Evolutionary conservation across 1,140 invertebrate species (phyloP), one percentile per base, ranked within the genome.

Genomic region (Frieseomelitta varia): DNA sequence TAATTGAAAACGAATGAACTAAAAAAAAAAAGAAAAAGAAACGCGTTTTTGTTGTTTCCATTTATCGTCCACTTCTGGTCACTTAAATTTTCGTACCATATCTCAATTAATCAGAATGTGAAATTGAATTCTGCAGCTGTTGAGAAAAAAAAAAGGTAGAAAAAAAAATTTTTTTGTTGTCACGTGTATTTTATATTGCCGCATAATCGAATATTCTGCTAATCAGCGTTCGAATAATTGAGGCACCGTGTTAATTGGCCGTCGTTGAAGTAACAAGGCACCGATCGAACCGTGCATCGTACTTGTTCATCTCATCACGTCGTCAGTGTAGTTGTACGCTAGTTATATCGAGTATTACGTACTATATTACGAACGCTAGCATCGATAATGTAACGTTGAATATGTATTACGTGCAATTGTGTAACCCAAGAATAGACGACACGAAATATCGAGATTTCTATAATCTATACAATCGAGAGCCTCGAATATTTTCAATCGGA

Each of bases 271-370:
- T 19, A 4, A 51, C n/a, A 56, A 10, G 30, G 30, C 65, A 27
- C 67, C 24, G 12, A 79, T 27, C 11, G 34, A 39, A 61, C 24
- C 53, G 53, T 72, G 34, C 72, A 80, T 15, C 39, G 19, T 81
- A 72, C 34, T 81, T 73, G 53, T 61, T 30, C 47, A 71, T 51
- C 17, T 55, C 15, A 47, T 19, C 53, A 47, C 79, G 61, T 65
- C 19, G 27, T 51, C 68, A 15, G 55, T 80, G 51, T 80, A 72
- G 51, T 80, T n/a, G 61, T 47, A 63, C 39, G 55, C 68, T 80
- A 61, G 68, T 51, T 27, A 63, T 27, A 63, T 34, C 21, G 12
- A 73, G 27, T 47, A 51, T 24, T 30, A 63, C 6, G 30, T 61
- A 51, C 19, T 12, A 55, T 30, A 61, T 55, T 56, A 3, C n/a